Base-by-base conservation (phyloP, 2,888 invertebrate species). In the Flexamia atlantica region DNA sequence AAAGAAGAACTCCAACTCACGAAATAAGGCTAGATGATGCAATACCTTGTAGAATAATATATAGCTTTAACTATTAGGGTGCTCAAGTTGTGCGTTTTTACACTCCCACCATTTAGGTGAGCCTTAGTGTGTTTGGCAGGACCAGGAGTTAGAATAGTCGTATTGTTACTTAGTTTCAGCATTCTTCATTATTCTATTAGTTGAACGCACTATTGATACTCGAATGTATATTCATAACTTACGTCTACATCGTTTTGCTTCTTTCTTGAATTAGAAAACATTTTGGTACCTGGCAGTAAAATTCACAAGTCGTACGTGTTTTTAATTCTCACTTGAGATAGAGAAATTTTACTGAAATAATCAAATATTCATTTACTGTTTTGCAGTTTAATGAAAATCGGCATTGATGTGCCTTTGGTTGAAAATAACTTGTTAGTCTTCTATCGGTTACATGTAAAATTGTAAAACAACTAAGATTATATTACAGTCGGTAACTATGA, bases 51-150 rank as follows among this genome's bases (percentile, higher is more conserved):
- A 87, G 86, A 85, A 68, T 81, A 83, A 85, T 85, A 85, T 72
- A 85, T 86, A 87, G 87, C 87, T 86, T 87, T 86, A 87, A 87
- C 85, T 86, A 85, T 86, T 87, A 87, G 87, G 84, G 85, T 87
- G 87, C 87, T 87, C 87, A 87, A 87, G 86, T 81, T 42, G 74
- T 64, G 84, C 74, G 74, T 84, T 85, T 85, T 85, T 83, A 85
- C 85, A 85, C 83, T 83, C 83, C 84, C 83, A 82, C 83, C 82
- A 53, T 70, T 64, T 85, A 79, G 79, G 79, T 53, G 57, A 79
- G 79, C 79, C 79, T 79, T 79, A 79, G 79, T 3, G 50, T 64
- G 64, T 23, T 17, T 42, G 76, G 76, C 76, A 79, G 79, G 79
- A 79, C 79, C 79, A 79, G 53, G 53, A 42, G 74, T n/a, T 79